Base-by-base conservation (phyloP, 2,888 invertebrate genomes). In the Mechanitis messenoides region DNA sequence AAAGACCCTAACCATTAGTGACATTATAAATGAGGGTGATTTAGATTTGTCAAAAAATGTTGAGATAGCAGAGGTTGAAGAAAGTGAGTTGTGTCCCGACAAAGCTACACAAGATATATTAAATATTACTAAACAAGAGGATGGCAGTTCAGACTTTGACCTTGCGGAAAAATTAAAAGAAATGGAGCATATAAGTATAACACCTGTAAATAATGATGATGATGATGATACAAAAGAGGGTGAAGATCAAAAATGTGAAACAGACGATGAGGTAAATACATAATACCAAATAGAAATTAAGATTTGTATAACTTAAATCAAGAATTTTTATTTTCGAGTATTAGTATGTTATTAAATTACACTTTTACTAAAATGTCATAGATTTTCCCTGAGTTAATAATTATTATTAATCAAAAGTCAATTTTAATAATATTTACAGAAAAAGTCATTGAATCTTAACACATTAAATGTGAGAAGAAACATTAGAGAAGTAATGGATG, bases 401-500 rank as follows among this genome's bases (percentile, higher is more conserved):
- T 33, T 47, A 50, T n/a, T 9, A 47, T 50, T 9, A 53, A 3
- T 7, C 9, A 42, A 5, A 42, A 42, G 50, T 64, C 45, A 58
- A 46, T 63, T 64, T 3, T 42, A 42, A 9, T 42, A 42, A 9
- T 9, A 42, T 64, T 85, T 83, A 9, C 78, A 91, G 87, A 91
- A 89, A 73, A 87, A 90, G 68, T 69, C 75, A 58, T 46, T 70
- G 6, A 89, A 87, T 65, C 67, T 81, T 11, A 87, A 80, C 75
- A 85, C 91, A 69, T 74, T 92, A 20, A 95, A 95, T 81, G 92
- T 96, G 76, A 91, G 97, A 50, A 92, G 95, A 66, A 97, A 97
- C 77, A 97, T 97, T 71, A 92, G 98, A 61, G 97, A 98, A 86
- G 97, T 98, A 7, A 95, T 98, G 93, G 95, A 96, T 76, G 97